phyloP scores from a whole-genome alignment of 2,888 invertebrate species.

The Diaphora mendica region DNA sequence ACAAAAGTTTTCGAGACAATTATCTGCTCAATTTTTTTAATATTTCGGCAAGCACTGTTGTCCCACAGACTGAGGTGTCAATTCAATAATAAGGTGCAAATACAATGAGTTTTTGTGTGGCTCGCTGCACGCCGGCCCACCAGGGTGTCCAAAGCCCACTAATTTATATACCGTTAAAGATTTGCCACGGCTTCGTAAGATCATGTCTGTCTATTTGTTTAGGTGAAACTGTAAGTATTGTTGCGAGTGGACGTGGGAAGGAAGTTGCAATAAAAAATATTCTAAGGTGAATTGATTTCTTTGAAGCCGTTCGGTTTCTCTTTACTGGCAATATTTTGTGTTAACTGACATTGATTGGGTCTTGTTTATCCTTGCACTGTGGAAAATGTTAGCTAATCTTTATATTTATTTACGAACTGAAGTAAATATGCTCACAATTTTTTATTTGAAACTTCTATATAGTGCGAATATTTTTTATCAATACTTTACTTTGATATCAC shows the following conservation, averaged over 20 bases:
- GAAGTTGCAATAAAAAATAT: slow-evolving; percentile 59
- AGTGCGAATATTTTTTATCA: neutral
- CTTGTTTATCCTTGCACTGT: slow-evolving; percentile 26
- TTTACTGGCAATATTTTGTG: slow-evolving; percentile 60
- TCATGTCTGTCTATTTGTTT: slow-evolving; percentile 73
- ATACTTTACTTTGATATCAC: too few species aligned
- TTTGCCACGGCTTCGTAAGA: slow-evolving; percentile 64
- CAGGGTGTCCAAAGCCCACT: slow-evolving; percentile 59
- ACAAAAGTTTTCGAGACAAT: slow-evolving; percentile 49
- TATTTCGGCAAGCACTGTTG: slow-evolving; percentile 54
- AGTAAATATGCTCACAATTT: neutral
- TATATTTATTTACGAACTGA: neutral
- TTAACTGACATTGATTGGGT: slow-evolving; percentile 50
- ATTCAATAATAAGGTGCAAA: slow-evolving; percentile 71
- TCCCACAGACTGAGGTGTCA: slow-evolving; percentile 71
- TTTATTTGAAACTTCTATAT: neutral
- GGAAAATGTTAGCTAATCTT: neutral
- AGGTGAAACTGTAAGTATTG: slow-evolving; percentile 74
- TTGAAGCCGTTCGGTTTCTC: slow-evolving; percentile 67
- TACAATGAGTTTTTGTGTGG: slow-evolving; percentile 64
- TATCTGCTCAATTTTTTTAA: slow-evolving; percentile 54
- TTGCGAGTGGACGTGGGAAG: slow-evolving; percentile 73
- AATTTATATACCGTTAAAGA: slow-evolving; percentile 76
- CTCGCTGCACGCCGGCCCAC: slow-evolving; percentile 56
- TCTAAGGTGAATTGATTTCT: slow-evolving; percentile 66